A percentile compares a stretch with the other conserved stretches of the same genome.
These are phyloP conservation scores for Harpalus rufipes DNA, from an alignment of 2,888 invertebrate species.

Conservation along the genomic window DNA sequence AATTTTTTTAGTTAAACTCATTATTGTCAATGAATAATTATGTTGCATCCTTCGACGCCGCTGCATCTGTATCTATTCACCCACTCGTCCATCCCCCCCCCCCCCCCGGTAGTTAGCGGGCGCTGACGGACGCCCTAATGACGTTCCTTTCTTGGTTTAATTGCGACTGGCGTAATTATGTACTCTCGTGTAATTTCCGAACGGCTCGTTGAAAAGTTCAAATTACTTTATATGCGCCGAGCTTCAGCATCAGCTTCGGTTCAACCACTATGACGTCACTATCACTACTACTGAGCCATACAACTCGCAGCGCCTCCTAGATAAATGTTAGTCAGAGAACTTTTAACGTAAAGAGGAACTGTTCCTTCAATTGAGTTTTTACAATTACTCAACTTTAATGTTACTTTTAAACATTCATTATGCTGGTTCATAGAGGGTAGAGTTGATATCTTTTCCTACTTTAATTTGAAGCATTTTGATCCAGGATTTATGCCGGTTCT, in stretches of 20 bases:
- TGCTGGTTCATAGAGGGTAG: not conserved
- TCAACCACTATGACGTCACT: slow-evolving; percentile 33
- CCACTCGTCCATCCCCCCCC: not conserved
- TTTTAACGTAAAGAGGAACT: not conserved
- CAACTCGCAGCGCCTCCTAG: not conserved
- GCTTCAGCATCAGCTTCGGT: slow-evolving; percentile 9
- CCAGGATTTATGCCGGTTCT: too few relatives aligned
- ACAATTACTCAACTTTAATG: not conserved
- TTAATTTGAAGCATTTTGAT: not conserved
- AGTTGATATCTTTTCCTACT: not conserved
- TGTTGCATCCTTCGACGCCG: not conserved
- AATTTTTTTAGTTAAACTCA: too few relatives aligned
- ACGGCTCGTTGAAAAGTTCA: slow-evolving; percentile 75
- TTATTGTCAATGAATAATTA: too few relatives aligned
- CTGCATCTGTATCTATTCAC: not conserved
- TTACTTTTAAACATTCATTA: not conserved
- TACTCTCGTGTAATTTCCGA: slow-evolving; percentile 74
- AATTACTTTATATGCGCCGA: slow-evolving; percentile 74
- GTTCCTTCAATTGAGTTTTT: not conserved
- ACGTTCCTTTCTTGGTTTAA: slow-evolving; percentile 69
- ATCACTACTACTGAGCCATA: not conserved
- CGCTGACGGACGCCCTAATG: slow-evolving; percentile 59
- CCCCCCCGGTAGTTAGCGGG: slow-evolving; percentile 1
- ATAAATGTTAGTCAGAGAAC: slow-evolving; percentile 18
- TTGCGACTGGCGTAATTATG: slow-evolving; percentile 74